These are phyloP conservation scores for Spatula clypeata DNA, from an alignment of 2,797 vertebrate genomes.

Conservation along the genomic window DNA sequence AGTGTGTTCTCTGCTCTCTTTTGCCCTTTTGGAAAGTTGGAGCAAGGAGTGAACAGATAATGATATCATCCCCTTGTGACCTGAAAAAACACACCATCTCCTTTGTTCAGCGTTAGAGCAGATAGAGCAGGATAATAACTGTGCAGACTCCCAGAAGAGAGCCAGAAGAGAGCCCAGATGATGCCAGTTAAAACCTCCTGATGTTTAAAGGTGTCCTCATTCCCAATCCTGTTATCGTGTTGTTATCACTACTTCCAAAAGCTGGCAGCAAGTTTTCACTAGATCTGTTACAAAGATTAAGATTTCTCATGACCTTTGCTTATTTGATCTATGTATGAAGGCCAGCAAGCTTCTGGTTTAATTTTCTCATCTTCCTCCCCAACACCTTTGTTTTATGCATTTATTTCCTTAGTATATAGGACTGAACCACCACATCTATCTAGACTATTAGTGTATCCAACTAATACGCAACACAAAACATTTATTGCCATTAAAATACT, in stretches of 20 bases:
- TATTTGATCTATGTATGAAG: neutral
- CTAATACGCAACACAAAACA: neutral
- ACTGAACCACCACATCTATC: neutral
- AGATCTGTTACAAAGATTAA: neutral
- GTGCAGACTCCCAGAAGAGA: neutral
- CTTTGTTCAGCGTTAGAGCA: neutral
- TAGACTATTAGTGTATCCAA: neutral
- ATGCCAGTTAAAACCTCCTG: neutral
- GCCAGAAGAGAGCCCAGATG: neutral
- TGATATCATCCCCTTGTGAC: neutral
- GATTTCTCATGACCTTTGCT: neutral
- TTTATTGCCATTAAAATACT: neutral
- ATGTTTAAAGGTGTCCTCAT: neutral
- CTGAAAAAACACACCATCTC: neutral
- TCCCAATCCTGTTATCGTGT: neutral
- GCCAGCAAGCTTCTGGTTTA: neutral
- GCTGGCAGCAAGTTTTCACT: neutral
- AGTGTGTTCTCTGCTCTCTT: neutral
- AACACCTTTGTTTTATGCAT: accelerated
- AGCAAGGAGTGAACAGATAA: neutral
- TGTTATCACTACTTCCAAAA: neutral
- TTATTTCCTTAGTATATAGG: neutral
- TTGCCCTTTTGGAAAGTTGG: neutral
- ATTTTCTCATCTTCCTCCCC: neutral
- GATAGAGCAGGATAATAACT: neutral